phyloP scores from a whole-genome alignment of 2,797 vertebrate genomes.

The Anguilla obscura region DNA sequence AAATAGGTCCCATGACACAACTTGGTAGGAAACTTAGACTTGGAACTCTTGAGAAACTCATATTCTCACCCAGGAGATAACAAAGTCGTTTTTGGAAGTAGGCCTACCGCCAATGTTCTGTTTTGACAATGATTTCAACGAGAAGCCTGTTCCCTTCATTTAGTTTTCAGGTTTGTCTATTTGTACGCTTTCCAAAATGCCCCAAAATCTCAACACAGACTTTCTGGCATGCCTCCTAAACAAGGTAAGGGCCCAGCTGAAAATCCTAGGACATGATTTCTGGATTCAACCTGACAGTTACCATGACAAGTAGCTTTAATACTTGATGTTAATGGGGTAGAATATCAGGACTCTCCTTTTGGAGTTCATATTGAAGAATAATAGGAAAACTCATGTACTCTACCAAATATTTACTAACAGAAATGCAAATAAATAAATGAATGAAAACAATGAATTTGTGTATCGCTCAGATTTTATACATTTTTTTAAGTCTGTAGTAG shows the following conservation, averaged over 20 bases:
- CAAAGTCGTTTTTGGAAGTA: background rate
- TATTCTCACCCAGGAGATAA: background rate
- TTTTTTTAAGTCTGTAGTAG: background rate
- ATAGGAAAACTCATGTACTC: background rate
- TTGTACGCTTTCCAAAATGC: background rate
- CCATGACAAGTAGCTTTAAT: constrained; percentile 3
- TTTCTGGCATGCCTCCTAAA: background rate
- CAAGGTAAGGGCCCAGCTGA: background rate
- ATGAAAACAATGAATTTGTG: too few species aligned
- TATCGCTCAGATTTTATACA: background rate
- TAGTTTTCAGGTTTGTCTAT: background rate
- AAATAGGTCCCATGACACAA: background rate
- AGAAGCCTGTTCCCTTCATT: background rate
- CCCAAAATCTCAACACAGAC: too few species aligned
- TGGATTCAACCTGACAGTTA: background rate
- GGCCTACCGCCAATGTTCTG: background rate
- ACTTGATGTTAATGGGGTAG: background rate
- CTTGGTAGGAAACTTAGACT: background rate
- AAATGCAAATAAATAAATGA: too few species aligned
- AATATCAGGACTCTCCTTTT: background rate
- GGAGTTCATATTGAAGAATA: background rate
- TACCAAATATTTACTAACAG: too few species aligned
- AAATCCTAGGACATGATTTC: background rate
- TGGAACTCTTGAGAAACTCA: background rate
- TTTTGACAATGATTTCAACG: background rate